Evolutionary conservation across 2,797 vertebrate species (phyloP), one percentile per base, ranked within the genome.

Genomic region (Chelidonichthys spinosus): DNA sequence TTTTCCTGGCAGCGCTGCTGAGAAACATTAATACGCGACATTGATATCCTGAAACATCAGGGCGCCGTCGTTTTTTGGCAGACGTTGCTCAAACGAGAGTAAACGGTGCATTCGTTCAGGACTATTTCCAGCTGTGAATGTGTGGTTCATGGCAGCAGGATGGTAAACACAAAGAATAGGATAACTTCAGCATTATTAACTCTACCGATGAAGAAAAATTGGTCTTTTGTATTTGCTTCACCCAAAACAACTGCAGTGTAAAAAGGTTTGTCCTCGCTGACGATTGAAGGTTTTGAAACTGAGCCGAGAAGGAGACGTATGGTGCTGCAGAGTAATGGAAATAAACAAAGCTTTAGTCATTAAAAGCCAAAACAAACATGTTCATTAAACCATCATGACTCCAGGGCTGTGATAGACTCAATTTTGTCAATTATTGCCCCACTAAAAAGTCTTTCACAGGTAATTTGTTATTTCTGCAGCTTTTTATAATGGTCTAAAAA

Each of bases 381-480:
- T 36, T 53, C 37, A 55, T 76, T 68, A 80, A 69, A 69, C 18
- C 17, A 43, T 32, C 40, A 37, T 32, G 47, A 72, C 63, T 73
- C 6, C 0, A 25, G 4, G 11, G 47, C 54, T 79, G 44, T 64
- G 40, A 58, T 49, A 35, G 8, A 55, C 64, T 65, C 49, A 63
- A 17, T 47, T 55, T 44, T 61, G 39, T 63, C 37, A 46, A 44
- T 32, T 43, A 56, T 53, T 32, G 8, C 3, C 53, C 49, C 62
- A 9, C 17, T 18, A 32, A 66, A 76, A 43, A 59, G 10, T 44
- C 44, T 79, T 72, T 74, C 35, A 14, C 63, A 17, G 47, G 67
- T 79, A 74, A 86, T 84, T 84, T 72, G 73, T 85, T 68, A 76
- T 83, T 81, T 63, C 72, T 60, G 44, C 40, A 63, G 63, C 32